These are phyloP conservation scores for Liasis olivaceus DNA, from an alignment of 2,797 vertebrate species.

Conservation along the genomic window DNA sequence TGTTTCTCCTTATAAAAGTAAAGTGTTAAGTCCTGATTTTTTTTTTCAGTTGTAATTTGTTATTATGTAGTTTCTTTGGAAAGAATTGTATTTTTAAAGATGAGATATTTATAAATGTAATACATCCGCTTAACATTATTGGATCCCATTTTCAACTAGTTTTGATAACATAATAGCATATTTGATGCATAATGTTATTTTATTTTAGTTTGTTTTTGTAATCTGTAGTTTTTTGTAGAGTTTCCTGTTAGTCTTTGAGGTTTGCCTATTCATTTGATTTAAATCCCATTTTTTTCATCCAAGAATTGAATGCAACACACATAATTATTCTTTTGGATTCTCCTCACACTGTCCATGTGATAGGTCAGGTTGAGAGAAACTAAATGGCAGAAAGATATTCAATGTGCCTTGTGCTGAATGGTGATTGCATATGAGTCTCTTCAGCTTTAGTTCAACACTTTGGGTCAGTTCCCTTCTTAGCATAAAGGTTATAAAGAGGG, in stretches of 20 bases:
- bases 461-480: neutral
- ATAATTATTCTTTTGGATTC: neutral
- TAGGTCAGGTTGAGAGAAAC: neutral
- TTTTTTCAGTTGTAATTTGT: neutral
- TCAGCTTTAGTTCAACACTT: neutral
- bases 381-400: too few species aligned
- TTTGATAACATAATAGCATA: neutral
- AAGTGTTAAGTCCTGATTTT: neutral
- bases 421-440: neutral
- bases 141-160: neutral
- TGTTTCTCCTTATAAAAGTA: accelerated
- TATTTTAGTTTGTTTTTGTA: neutral
- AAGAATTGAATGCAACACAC: neutral
- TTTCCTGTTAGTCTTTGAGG: neutral
- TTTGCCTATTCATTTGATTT: neutral
- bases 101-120: neutral
- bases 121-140: neutral
- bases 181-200: neutral
- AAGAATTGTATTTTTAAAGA: neutral
- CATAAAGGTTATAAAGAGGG: neutral
- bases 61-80: neutral
- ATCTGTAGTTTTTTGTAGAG: neutral
- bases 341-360: neutral
- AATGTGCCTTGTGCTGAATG: neutral
- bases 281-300: neutral